Evolutionary conservation across 2,888 invertebrate genomes (phyloP).

Genomic region (Drosophila setosimentum): DNA sequence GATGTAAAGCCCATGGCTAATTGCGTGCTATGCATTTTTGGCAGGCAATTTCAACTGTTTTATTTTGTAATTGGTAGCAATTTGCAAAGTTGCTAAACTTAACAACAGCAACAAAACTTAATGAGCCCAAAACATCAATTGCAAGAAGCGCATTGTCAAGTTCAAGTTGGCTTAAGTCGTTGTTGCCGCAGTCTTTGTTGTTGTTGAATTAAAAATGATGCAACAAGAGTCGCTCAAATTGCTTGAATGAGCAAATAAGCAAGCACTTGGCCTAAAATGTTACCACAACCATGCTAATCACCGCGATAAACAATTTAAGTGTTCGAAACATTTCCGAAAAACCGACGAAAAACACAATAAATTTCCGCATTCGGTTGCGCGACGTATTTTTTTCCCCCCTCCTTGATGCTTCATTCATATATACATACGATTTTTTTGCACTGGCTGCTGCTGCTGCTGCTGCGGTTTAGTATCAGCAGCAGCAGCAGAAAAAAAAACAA

Average conservation of each 20-base stretch:
- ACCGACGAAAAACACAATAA: constrained; percentile 65
- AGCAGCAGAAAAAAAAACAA: constrained; percentile 67
- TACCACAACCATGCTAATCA: constrained; percentile 75
- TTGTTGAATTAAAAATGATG: constrained; percentile 50
- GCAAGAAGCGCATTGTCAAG: constrained; percentile 65
- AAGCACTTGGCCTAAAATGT: constrained; percentile 50
- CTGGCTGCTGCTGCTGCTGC: constrained; percentile 43
- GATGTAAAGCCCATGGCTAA: constrained; percentile 37
- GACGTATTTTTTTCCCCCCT: constrained; percentile 26
- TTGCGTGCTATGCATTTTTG: constrained; percentile 71
- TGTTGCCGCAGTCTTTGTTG: constrained; percentile 17
- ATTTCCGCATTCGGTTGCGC: constrained; percentile 75
- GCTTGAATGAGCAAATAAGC: constrained; percentile 35
- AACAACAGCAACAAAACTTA: constrained; percentile 59
- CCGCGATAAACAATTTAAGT: constrained; percentile 76
- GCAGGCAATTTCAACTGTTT: constrained; percentile 46
- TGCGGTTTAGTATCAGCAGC: constrained; percentile 63
- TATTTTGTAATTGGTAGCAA: constrained; percentile 67
- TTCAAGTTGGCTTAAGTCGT: constrained; percentile 64
- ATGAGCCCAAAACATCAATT: constrained; percentile 47
- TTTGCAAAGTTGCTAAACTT: constrained; percentile 71
- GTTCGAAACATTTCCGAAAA: constrained; percentile 75
- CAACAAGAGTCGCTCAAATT: constrained; percentile 48
- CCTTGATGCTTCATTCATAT: constrained; percentile 31
- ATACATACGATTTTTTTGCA: constrained; percentile 33